Evolutionary conservation across 2,797 vertebrate species (phyloP), one percentile per base, ranked within the genome.

Genomic region (Galaxias olidus): DNA sequence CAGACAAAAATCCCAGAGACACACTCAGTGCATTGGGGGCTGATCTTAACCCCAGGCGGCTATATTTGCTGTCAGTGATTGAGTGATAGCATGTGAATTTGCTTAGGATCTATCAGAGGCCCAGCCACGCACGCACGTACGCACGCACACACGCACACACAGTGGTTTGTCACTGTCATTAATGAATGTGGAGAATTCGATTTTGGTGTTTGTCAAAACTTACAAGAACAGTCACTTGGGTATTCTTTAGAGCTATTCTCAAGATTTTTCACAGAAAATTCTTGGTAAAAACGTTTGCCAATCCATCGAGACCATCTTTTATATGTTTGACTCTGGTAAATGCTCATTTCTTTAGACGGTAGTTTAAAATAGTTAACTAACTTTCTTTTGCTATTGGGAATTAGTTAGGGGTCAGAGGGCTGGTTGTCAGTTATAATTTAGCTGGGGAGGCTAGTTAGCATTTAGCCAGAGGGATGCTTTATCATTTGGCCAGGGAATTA

Each of bases 1-100:
- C 86, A 83, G 80, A 90, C 79, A 83, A 87, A 85, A 90, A 91
- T 90, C 87, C 88, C 85, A 86, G 81, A 84, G 87, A 88, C 90
- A 89, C 71, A 86, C 87, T 88, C 62, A 56, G 79, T 88, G 88
- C 88, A 87, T 86, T 88, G 77, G 80, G 78, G 87, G 86, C 86
- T 84, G 87, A 84, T 86, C 84, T 87, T 84, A 82, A 83, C 86
- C 30, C 87, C 84, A 80, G 85, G 82, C 86, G 87, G 86, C 85
- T 89, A 84, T 86, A 86, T 88, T 88, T 87, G 84, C 85, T 87
- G 86, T 85, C 83, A 76, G 80, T 86, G 87, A 90, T 89, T 87
- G 89, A 91, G 78, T 76, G 89, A 90, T 89, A 79, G 85, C 80
- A 85, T 78, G 84, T 69, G 77, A 85, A 89, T 85, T 78, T 72